phyloP scores from a whole-genome alignment of 2,113 vertebrate species.

The Cyanoliseus patagonus region DNA sequence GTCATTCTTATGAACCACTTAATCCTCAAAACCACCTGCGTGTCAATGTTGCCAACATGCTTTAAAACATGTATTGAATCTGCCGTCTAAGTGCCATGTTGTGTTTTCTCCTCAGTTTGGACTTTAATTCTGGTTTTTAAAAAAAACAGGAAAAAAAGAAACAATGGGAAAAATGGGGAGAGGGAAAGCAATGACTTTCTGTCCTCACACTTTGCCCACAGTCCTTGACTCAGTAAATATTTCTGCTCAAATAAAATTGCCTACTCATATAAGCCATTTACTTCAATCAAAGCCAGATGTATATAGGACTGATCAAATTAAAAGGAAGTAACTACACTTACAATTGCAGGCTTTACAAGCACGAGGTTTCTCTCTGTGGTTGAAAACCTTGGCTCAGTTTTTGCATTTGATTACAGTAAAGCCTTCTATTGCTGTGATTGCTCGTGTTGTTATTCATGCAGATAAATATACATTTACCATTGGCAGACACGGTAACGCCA shows the following conservation, averaged over 20 bases:
- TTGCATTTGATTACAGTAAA: conserved; percentile 27
- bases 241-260: neutral
- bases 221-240: neutral
- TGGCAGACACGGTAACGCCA: neutral
- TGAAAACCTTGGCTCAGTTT: neutral
- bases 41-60: neutral
- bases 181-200: neutral
- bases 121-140: neutral
- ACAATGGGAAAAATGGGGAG: neutral
- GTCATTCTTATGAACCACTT: neutral
- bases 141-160: neutral
- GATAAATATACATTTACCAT: conserved; percentile 11
- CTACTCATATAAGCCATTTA: neutral
- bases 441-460: conserved; percentile 21
- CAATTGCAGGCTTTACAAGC: conserved; percentile 34
- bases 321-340: conserved; percentile 34
- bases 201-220: neutral
- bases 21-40: neutral
- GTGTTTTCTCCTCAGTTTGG: neutral
- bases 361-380: neutral
- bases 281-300: conserved; percentile 47
- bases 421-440: conserved; percentile 17
- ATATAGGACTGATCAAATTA: conserved; percentile 21
- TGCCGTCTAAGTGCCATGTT: neutral
- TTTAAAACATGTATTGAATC: neutral